Percentiles rank a stretch among this genome's conserved stretches.
These are phyloP conservation scores for Chelonus insularis DNA, from an alignment of 1,140 invertebrate species.

Conservation along the genomic window DNA sequence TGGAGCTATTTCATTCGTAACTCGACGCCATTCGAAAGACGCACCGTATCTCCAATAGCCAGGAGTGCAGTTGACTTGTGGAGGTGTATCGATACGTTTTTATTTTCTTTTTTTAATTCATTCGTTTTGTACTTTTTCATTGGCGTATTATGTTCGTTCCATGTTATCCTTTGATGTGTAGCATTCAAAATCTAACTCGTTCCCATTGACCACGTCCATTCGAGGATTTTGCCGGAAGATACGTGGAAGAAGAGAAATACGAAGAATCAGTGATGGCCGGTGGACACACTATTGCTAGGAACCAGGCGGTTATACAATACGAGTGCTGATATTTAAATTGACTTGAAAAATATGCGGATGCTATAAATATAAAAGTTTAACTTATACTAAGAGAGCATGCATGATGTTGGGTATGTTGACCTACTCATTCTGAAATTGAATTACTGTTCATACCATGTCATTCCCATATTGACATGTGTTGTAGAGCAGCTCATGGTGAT, in stretches of 20 bases:
- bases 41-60: conserved; percentile 51
- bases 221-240: no score
- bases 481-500: no score
- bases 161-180: conserved; percentile 39
- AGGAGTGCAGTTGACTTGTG: conserved; percentile 45
- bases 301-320: conserved; percentile 10
- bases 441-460: no score
- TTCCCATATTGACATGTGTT: no score
- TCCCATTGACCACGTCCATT: neutral
- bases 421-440: no score
- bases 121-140: conserved; percentile 11
- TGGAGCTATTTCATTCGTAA: conserved; percentile 13
- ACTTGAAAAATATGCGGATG: conserved; percentile 50
- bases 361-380: conserved; percentile 55
- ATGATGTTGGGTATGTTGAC: conserved; percentile 17
- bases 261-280: neutral
- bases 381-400: conserved; percentile 52
- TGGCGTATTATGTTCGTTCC: neutral
- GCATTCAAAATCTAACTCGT: neutral
- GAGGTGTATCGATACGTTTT: conserved; percentile 35
- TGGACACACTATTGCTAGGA: neutral
- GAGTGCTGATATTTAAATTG: conserved; percentile 27
- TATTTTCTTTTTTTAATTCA: conserved; percentile 1
- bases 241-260: neutral
- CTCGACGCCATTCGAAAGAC: conserved; percentile 55